These are phyloP conservation scores for Halictus rubicundus DNA, from an alignment of 1,140 invertebrate species.

Conservation along the genomic window DNA sequence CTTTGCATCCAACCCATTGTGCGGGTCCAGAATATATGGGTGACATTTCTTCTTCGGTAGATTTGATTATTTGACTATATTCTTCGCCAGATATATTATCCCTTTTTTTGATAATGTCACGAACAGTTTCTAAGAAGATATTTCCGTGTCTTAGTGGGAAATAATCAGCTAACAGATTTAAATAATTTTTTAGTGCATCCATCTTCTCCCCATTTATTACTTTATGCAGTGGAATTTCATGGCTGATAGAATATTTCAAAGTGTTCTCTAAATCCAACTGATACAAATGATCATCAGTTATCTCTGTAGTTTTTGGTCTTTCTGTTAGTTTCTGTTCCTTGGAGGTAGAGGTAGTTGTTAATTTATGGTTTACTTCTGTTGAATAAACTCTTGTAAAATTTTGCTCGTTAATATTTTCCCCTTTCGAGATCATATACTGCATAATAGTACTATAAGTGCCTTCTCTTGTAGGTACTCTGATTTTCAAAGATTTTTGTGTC, in stretches of 20 bases:
- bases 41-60: conserved; percentile 79
- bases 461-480: conserved; percentile 76
- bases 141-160: conserved; percentile 87
- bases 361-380: conserved; percentile 8
- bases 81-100: conserved; percentile 82
- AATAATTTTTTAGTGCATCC: conserved; percentile 86
- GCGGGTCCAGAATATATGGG: conserved; percentile 83
- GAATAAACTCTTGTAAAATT: neutral
- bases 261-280: conserved; percentile 93
- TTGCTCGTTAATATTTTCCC: conserved; percentile 53
- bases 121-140: conserved; percentile 83
- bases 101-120: conserved; percentile 74
- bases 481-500: conserved; percentile 74
- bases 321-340: conserved; percentile 61
- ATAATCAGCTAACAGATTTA: conserved; percentile 86
- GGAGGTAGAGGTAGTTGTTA: conserved; percentile 5
- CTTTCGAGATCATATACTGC: conserved; percentile 78
- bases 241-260: conserved; percentile 88
- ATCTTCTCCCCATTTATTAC: conserved; percentile 86
- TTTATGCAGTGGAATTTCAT: conserved; percentile 89
- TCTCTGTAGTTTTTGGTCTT: conserved; percentile 31
- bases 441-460: conserved; percentile 74
- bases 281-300: conserved; percentile 83
- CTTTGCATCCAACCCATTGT: conserved; percentile 91
- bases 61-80: conserved; percentile 80